These are phyloP conservation scores for Caenorhabditis latens DNA, from an alignment of 1,140 invertebrate species.

Conservation along the genomic window DNA sequence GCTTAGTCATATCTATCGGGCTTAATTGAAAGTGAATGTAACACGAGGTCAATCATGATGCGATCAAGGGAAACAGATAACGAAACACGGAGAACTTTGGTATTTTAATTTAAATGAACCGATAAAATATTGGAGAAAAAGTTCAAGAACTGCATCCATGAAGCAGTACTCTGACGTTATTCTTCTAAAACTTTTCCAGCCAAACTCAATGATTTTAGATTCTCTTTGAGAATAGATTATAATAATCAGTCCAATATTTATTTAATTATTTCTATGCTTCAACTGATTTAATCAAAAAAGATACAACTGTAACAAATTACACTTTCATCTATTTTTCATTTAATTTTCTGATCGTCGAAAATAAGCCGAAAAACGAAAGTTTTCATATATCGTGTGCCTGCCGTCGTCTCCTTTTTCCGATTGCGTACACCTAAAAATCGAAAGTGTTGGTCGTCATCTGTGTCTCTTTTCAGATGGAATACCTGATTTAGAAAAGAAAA, in stretches of 20 bases:
- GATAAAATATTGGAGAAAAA: no score
- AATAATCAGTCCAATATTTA: background rate
- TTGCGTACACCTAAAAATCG: conserved; percentile 37
- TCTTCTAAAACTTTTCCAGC: no score
- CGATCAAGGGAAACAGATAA: background rate
- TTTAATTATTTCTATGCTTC: background rate
- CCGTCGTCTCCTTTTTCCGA: background rate
- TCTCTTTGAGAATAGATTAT: no score
- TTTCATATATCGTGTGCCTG: background rate
- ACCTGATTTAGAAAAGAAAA: conserved; percentile 21
- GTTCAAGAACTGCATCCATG: no score
- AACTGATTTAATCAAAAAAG: background rate
- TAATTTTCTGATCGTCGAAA: conserved; percentile 22
- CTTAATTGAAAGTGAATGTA: conserved; percentile 25
- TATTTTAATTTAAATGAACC: no score
- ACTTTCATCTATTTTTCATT: conserved; percentile 4
- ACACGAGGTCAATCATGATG: conserved; percentile 25
- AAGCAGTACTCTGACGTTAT: no score
- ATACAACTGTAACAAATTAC: background rate
- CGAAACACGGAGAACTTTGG: background rate
- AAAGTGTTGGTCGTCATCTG: conserved; percentile 6
- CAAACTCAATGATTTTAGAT: no score
- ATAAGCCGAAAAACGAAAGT: conserved; percentile 17
- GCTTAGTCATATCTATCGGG: conserved; percentile 21
- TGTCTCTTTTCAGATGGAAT: background rate